Evolutionary conservation across 1,140 invertebrate species (phyloP).

Genomic region (Anastatus disparis): DNA sequence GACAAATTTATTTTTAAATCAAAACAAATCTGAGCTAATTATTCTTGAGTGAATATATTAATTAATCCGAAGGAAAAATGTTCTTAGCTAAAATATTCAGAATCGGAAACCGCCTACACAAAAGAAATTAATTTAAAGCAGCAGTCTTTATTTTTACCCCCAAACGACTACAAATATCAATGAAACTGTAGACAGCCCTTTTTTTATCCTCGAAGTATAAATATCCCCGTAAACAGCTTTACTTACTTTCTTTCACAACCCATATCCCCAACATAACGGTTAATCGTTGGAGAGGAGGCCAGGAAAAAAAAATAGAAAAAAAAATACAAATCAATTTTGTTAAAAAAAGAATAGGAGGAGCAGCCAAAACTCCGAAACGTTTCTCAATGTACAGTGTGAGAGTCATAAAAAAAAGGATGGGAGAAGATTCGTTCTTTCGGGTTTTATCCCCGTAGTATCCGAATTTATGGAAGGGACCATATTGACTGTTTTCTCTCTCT

Average conservation of each 20-base stretch:
- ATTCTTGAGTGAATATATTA: too few species aligned
- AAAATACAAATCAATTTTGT: conserved; percentile 11
- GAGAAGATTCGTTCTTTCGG: conserved; percentile 2
- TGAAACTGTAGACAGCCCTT: too few species aligned
- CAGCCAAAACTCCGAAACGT: background rate
- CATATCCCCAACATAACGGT: background rate
- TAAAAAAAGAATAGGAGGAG: background rate
- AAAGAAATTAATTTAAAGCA: too few species aligned
- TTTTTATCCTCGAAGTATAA: too few species aligned
- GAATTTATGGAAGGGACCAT: conserved; percentile 35
- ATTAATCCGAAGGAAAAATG: too few species aligned
- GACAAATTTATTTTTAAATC: too few species aligned
- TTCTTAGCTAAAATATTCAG: too few species aligned
- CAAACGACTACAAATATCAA: too few species aligned
- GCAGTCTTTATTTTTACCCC: too few species aligned
- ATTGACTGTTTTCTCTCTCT: conserved; percentile 19
- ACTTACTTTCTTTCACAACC: background rate
- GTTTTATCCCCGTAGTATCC: conserved; percentile 26
- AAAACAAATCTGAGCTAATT: too few species aligned
- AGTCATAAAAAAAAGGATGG: background rate
- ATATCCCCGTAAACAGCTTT: background rate
- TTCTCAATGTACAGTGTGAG: background rate
- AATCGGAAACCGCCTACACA: too few species aligned
- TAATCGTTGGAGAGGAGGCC: background rate
- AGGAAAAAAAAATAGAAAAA: background rate